A percentile compares a stretch with the other conserved stretches of the same genome.
phyloP scores from a whole-genome alignment of 2,888 invertebrate species.

The Drosophila siamana region DNA sequence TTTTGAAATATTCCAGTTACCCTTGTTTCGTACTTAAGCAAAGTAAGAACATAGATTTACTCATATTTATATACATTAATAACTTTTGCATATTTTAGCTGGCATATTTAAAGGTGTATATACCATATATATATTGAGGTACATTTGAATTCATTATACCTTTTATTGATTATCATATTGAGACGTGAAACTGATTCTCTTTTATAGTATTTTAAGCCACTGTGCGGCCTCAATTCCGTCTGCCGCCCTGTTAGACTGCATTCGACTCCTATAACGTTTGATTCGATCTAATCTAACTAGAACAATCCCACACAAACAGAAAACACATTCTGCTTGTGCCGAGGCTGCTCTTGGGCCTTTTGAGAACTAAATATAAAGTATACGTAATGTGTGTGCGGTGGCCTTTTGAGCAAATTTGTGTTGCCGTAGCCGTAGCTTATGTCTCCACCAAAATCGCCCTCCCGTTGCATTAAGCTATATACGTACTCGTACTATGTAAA shows the following conservation, averaged over 20 bases:
- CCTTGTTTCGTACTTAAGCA: too few species aligned
- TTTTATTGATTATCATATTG: not conserved
- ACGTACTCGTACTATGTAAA: constrained; percentile 41
- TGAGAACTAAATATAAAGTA: constrained; percentile 45
- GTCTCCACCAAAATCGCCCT: constrained; percentile 19
- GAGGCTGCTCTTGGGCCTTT: constrained; percentile 6
- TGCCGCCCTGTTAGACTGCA: constrained; percentile 32
- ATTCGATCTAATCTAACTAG: constrained; percentile 10
- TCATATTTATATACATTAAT: too few species aligned
- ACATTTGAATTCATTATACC: too few species aligned
- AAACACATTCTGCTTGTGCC: too few species aligned
- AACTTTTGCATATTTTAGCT: not conserved
- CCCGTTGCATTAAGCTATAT: constrained; percentile 49
- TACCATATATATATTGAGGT: too few species aligned
- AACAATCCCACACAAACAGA: not conserved
- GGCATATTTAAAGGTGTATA: too few species aligned
- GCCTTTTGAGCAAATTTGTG: constrained; percentile 51
- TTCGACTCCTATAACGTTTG: not conserved
- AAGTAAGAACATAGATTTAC: too few species aligned
- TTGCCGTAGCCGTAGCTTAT: constrained; percentile 50
- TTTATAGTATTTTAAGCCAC: not conserved
- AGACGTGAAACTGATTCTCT: too few species aligned
- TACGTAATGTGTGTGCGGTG: constrained; percentile 54
- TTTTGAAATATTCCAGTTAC: too few species aligned
- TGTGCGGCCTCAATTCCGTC: constrained; percentile 30